phyloP scores from a whole-genome alignment of 2,113 vertebrate genomes.

The Stictonetta naevosa region DNA sequence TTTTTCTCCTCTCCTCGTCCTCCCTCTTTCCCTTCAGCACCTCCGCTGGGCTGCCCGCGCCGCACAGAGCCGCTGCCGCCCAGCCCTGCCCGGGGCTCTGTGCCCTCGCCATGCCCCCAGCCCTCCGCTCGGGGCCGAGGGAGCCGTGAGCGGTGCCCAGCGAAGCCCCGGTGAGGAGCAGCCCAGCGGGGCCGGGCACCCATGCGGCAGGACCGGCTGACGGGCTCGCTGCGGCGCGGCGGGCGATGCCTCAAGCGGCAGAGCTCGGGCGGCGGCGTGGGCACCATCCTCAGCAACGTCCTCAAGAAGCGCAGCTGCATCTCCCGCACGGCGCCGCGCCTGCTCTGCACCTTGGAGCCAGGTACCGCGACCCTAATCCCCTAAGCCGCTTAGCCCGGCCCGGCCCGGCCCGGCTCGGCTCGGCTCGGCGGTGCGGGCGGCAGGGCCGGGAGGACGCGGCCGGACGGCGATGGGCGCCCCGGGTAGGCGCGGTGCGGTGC shows the following conservation, averaged over 20 bases:
- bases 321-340: constrained; percentile 91
- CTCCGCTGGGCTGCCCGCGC: constrained; percentile 60
- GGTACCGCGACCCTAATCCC: constrained; percentile 74
- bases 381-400: neutral
- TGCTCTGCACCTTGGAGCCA: constrained; percentile 97
- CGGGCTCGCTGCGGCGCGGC: constrained; percentile 83
- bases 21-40: neutral
- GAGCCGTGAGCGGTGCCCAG: too few species aligned
- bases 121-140: too few species aligned
- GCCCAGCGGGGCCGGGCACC: neutral
- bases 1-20: neutral
- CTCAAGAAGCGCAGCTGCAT: constrained; percentile 95
- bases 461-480: neutral
- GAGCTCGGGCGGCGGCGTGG: constrained; percentile 85
- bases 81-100: neutral
- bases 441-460: neutral
- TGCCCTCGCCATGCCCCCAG: neutral
- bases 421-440: too few species aligned
- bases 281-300: constrained; percentile 94
- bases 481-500: neutral
- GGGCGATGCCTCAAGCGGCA: constrained; percentile 83
- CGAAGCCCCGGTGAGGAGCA: too few species aligned
- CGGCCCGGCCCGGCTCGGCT: too few species aligned
- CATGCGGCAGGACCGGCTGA: constrained; percentile 90
- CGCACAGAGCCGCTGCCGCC: constrained; percentile 43